Evolutionary conservation across 2,113 vertebrate species (phyloP).

Genomic region (Stomatorhinus ivindoensis): DNA sequence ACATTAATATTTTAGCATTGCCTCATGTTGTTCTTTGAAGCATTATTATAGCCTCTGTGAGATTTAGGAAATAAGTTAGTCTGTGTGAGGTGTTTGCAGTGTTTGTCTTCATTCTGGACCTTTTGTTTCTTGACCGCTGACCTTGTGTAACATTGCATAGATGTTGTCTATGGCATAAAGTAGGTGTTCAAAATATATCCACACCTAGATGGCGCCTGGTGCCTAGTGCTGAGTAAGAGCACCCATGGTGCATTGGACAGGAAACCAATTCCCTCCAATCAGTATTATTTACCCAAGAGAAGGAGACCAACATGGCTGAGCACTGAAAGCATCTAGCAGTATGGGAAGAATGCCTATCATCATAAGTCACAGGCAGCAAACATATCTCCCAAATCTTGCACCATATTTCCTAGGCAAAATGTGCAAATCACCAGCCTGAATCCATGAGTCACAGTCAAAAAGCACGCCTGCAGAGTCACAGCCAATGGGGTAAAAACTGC

Average conservation of each 20-base stretch:
- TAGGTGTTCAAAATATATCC: background rate
- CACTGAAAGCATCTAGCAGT: background rate
- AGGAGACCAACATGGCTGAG: background rate
- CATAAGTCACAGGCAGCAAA: background rate
- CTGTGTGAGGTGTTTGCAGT: background rate
- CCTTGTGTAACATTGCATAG: background rate
- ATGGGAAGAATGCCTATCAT: background rate
- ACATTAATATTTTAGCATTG: background rate
- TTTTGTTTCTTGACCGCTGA: background rate
- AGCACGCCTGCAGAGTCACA: background rate
- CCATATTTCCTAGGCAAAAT: background rate
- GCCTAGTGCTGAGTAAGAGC: background rate
- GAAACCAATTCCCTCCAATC: background rate
- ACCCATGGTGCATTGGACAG: background rate
- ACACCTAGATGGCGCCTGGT: background rate
- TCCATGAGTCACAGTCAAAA: background rate
- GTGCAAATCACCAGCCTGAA: background rate
- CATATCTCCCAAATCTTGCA: background rate
- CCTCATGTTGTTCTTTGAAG: background rate
- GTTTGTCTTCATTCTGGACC: background rate
- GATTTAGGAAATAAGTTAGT: background rate
- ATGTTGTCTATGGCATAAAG: background rate
- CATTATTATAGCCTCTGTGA: background rate
- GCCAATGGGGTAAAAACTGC: background rate
- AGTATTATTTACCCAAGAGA: background rate